Evolutionary conservation across 1,140 invertebrate species (phyloP).

Genomic region (Lysiphlebus fabarum): DNA sequence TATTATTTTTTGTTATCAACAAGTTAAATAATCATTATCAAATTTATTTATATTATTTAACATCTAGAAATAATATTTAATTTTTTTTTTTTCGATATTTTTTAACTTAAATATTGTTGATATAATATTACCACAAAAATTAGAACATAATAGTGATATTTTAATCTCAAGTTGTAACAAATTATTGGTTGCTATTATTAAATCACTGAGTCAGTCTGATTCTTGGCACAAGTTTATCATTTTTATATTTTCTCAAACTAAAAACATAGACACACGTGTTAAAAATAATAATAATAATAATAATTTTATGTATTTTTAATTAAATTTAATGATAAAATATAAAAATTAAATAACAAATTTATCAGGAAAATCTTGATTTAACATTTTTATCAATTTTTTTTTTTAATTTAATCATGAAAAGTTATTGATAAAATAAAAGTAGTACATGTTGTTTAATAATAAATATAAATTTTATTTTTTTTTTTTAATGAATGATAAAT

Average conservation of each 20-base stretch:
- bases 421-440: too few species aligned
- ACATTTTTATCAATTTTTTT: too few species aligned
- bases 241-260: too few species aligned
- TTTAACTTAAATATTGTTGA: conserved; percentile 7
- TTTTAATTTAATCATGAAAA: too few species aligned
- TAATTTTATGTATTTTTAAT: too few species aligned
- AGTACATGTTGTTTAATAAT: not conserved
- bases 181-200: conserved; percentile 34
- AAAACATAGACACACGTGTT: too few species aligned
- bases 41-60: conserved; percentile 10
- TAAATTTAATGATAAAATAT: too few species aligned
- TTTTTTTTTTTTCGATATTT: not conserved
- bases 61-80: conserved; percentile 6
- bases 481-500: conserved; percentile 13
- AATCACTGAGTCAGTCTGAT: conserved; percentile 39
- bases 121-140: conserved; percentile 18
- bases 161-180: conserved; percentile 17
- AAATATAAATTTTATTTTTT: conserved; percentile 24
- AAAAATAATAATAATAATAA: too few species aligned
- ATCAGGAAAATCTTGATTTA: too few species aligned
- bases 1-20: too few species aligned
- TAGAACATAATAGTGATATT: conserved; percentile 19
- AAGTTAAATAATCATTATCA: too few species aligned
- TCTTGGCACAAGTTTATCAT: conserved; percentile 25
- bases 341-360: too few species aligned